Evolutionary conservation across 2,888 invertebrate genomes (phyloP).

Genomic region (Venusia cambrica): DNA sequence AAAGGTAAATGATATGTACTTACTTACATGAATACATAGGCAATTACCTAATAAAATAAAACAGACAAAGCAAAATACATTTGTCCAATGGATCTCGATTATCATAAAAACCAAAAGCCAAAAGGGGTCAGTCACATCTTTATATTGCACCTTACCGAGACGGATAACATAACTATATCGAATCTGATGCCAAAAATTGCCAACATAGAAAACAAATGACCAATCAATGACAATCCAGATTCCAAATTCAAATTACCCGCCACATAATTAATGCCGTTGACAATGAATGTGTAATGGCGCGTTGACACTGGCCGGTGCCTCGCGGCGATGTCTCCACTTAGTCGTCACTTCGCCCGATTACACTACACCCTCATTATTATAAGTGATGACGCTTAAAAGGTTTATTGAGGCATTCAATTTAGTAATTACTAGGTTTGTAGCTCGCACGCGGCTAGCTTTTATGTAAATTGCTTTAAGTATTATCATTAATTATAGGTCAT

Average conservation of each 20-base stretch:
- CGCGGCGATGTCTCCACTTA: constrained; percentile 69
- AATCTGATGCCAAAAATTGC: constrained; percentile 9
- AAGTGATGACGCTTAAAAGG: constrained; percentile 77
- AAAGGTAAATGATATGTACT: too few species aligned
- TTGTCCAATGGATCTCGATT: too few species aligned
- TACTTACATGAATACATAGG: too few species aligned
- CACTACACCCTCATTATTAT: constrained; percentile 69
- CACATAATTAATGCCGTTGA: constrained; percentile 49
- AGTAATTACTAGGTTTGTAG: constrained; percentile 71
- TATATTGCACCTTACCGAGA: too few species aligned
- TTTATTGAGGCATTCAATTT: constrained; percentile 74
- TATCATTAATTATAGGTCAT: constrained; percentile 14
- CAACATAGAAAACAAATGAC: constrained; percentile 26
- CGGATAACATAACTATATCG: too few species aligned
- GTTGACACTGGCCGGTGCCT: constrained; percentile 48
- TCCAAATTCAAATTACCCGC: constrained; percentile 46
- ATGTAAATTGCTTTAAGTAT: constrained; percentile 42
- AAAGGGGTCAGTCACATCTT: too few species aligned
- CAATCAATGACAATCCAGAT: constrained; percentile 42
- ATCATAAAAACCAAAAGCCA: too few species aligned
- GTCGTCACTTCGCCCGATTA: constrained; percentile 58
- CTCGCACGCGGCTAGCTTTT: constrained; percentile 50
- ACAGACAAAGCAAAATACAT: too few species aligned
- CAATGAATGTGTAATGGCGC: constrained; percentile 67
- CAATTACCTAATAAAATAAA: too few species aligned